Evolutionary conservation across 2,797 vertebrate species (phyloP).

Genomic region (Sebastes jordani): DNA sequence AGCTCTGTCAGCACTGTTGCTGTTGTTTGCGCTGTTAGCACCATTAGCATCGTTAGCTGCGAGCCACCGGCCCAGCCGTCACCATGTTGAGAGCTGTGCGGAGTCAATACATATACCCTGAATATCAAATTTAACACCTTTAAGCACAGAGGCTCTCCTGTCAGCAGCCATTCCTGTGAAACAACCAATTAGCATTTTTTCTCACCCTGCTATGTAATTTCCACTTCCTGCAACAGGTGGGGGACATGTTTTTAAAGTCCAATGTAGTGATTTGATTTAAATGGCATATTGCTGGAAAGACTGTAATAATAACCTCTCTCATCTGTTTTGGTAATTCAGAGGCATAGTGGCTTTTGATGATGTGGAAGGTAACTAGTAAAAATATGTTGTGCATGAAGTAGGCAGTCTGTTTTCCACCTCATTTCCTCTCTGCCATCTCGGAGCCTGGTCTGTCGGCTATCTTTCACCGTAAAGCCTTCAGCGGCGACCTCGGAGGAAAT

Average conservation of each 20-base stretch:
- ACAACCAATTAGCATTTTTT: conserved; percentile 40
- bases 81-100: not conserved
- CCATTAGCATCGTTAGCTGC: too few relatives aligned
- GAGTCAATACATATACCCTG: not conserved
- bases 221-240: conserved; percentile 67
- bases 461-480: conserved; percentile 35
- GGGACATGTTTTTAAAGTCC: conserved; percentile 45
- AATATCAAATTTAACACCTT: not conserved
- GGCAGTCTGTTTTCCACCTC: conserved; percentile 57
- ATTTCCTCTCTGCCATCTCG: conserved; percentile 54
- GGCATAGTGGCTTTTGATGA: conserved; percentile 13
- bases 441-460: conserved; percentile 15
- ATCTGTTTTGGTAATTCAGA: conserved; percentile 36
- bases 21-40: too few relatives aligned
- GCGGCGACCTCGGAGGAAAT: conserved; percentile 25
- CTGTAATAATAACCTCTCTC: conserved; percentile 37
- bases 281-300: conserved; percentile 29
- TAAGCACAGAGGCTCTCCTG: not conserved
- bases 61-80: too few relatives aligned
- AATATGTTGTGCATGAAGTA: conserved; percentile 10
- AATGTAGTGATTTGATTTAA: conserved; percentile 65
- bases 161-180: conserved; percentile 32
- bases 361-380: conserved; percentile 13
- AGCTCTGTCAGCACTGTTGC: too few relatives aligned
- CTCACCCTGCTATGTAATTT: conserved; percentile 60